Evolutionary conservation across 1,140 invertebrate genomes (phyloP).

Genomic region (Scaptomyza montana): DNA sequence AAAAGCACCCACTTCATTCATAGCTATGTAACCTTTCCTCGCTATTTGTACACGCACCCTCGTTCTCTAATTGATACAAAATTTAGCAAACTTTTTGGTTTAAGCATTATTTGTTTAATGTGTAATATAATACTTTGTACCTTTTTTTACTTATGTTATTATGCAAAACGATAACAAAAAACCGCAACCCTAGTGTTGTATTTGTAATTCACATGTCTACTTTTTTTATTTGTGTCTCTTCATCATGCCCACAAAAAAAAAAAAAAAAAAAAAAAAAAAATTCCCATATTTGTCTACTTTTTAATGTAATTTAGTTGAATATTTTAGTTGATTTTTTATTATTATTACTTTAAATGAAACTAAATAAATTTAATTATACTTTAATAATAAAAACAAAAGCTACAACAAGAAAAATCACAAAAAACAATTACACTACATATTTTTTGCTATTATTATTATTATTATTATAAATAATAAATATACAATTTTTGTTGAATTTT

Average conservation of each 20-base stretch:
- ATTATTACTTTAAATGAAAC: slow-evolving; percentile 67
- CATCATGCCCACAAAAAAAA: slow-evolving; percentile 34
- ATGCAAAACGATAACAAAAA: slow-evolving; percentile 33
- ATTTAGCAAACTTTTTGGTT: slow-evolving; percentile 74
- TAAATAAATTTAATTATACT: slow-evolving; percentile 78
- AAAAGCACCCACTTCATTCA: slow-evolving; percentile 12
- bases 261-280: slow-evolving; percentile 14
- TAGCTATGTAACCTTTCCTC: slow-evolving; percentile 1
- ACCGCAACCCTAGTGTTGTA: slow-evolving; percentile 52
- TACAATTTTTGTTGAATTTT: slow-evolving; percentile 83
- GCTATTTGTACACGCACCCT: slow-evolving; percentile 7
- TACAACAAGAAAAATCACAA: slow-evolving; percentile 42
- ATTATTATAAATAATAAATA: slow-evolving; percentile 71
- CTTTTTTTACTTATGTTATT: slow-evolving; percentile 64
- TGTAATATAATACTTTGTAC: slow-evolving; percentile 81
- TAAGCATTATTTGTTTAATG: slow-evolving; percentile 72
- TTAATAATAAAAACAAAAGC: slow-evolving; percentile 56
- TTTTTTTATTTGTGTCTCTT: slow-evolving; percentile 35
- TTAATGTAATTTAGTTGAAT: slow-evolving; percentile 83
- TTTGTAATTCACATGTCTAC: slow-evolving; percentile 10
- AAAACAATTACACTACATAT: slow-evolving; percentile 64
- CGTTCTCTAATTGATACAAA: slow-evolving; percentile 42
- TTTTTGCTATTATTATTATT: slow-evolving; percentile 78
- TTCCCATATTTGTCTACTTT: slow-evolving; percentile 71
- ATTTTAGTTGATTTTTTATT: slow-evolving; percentile 83